Conservation (phyloP, 1,140 invertebrate genomes). For the Drosophila watanabei region DNA sequence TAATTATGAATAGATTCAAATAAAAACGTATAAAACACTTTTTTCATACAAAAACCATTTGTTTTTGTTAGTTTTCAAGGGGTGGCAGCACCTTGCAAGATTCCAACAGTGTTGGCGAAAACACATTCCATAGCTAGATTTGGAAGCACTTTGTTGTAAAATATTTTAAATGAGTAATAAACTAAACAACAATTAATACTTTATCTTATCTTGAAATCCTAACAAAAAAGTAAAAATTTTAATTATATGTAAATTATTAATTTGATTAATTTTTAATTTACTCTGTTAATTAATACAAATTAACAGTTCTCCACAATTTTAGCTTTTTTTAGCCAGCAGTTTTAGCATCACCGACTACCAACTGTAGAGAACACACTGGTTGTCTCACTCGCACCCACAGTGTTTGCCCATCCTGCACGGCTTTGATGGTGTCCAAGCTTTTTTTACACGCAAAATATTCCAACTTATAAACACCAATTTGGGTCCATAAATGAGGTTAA, state of each 20-base stretch:
- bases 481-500: constrained; percentile 62
- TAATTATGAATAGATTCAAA: not conserved
- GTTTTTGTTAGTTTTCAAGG: constrained; percentile 2
- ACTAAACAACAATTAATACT: not conserved
- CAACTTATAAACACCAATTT: constrained; percentile 70
- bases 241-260: not conserved
- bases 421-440: constrained; percentile 54
- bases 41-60: not conserved
- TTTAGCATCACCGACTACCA: constrained; percentile 33
- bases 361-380: constrained; percentile 36
- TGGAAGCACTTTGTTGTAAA: not conserved
- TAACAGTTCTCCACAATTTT: no score
- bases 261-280: not conserved
- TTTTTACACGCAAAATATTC: constrained; percentile 64
- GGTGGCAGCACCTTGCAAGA: not conserved
- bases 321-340: constrained; percentile 13
- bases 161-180: not conserved
- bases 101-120: constrained; percentile 9
- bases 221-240: not conserved
- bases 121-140: not conserved
- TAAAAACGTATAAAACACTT: not conserved
- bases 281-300: not conserved
- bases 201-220: not conserved
- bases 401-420: constrained; percentile 5
- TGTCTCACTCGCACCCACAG: constrained; percentile 50